Evolutionary conservation across 2,888 invertebrate genomes (phyloP).

Genomic region (Nephrotoma flavescens): DNA sequence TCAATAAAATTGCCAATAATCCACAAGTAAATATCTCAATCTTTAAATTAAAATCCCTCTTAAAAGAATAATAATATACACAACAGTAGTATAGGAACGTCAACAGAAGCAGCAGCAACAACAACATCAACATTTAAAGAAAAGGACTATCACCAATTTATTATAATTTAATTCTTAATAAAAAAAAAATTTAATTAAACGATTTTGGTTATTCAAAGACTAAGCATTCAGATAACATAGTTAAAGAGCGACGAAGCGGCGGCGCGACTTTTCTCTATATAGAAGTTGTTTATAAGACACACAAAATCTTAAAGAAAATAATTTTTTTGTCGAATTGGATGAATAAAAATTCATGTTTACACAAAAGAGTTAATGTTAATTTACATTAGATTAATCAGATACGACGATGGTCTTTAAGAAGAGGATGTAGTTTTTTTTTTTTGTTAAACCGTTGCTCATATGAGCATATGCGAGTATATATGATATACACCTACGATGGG

Average conservation of each 20-base stretch:
- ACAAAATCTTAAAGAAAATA: not conserved
- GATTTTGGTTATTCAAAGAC: conserved; percentile 4
- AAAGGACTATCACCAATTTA: not conserved
- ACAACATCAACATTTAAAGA: not conserved
- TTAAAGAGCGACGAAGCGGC: not conserved
- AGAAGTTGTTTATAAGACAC: not conserved
- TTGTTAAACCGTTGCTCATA: not conserved
- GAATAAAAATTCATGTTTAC: conserved; percentile 15
- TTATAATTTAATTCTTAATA: not conserved
- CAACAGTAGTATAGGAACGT: not conserved
- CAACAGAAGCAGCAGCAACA: not conserved
- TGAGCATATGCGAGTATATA: not conserved
- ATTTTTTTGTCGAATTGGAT: conserved; percentile 12
- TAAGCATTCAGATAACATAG: conserved; percentile 3
- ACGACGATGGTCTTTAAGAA: not conserved
- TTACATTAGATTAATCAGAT: conserved; percentile 16
- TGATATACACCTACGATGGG: not conserved
- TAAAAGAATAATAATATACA: not conserved
- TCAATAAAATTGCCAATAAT: not conserved
- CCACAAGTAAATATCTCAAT: not conserved
- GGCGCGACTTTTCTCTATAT: not conserved
- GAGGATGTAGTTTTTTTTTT: not conserved
- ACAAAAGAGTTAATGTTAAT: conserved; percentile 17
- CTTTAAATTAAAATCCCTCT: not conserved
- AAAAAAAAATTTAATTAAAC: conserved; percentile 3